phyloP scores from a whole-genome alignment of 2,113 vertebrate species.

The Laticauda colubrina region DNA sequence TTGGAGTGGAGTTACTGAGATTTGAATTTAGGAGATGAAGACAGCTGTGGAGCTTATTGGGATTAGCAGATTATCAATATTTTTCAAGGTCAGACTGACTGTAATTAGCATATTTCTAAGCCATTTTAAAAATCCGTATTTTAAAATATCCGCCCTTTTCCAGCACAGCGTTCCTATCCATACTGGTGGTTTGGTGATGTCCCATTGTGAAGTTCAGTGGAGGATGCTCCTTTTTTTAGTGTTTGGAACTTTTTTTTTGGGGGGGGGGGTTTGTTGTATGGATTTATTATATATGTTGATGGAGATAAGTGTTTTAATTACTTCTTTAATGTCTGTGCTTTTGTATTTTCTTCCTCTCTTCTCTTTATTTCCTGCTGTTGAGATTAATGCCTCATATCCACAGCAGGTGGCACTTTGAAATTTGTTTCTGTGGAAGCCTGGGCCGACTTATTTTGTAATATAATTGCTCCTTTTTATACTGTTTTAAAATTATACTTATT shows the following conservation, averaged over 20 bases:
- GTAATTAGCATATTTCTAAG: slow-evolving; percentile 64
- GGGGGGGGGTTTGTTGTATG: slow-evolving; percentile 20
- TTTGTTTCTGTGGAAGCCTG: slow-evolving; percentile 71
- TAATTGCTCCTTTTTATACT: slow-evolving; percentile 66
- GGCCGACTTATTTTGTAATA: slow-evolving; percentile 76
- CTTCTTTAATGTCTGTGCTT: slow-evolving; percentile 79
- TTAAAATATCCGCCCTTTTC: slow-evolving; percentile 53
- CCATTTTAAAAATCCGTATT: slow-evolving; percentile 54
- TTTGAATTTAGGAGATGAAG: slow-evolving; percentile 46
- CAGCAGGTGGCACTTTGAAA: slow-evolving; percentile 77
- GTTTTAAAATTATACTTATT: slow-evolving; percentile 59
- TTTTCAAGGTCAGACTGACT: slow-evolving; percentile 56
- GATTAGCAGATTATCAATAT: slow-evolving; percentile 43
- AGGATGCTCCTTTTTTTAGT: slow-evolving; percentile 55
- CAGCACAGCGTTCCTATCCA: slow-evolving; percentile 37
- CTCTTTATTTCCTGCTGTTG: slow-evolving; percentile 77
- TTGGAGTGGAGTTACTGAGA: slow-evolving; percentile 32
- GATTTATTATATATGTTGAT: slow-evolving; percentile 69
- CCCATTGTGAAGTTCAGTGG: slow-evolving; percentile 68
- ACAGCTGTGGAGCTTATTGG: slow-evolving; percentile 31
- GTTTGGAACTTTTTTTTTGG: slow-evolving; percentile 49
- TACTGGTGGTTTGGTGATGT: slow-evolving; percentile 54
- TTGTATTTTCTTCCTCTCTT: slow-evolving; percentile 72
- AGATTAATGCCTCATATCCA: slow-evolving; percentile 77
- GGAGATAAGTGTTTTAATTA: slow-evolving; percentile 84